Evolutionary conservation across 2,888 invertebrate genomes (phyloP), one percentile per base, ranked within the genome.

Genomic region (Nezara viridula): DNA sequence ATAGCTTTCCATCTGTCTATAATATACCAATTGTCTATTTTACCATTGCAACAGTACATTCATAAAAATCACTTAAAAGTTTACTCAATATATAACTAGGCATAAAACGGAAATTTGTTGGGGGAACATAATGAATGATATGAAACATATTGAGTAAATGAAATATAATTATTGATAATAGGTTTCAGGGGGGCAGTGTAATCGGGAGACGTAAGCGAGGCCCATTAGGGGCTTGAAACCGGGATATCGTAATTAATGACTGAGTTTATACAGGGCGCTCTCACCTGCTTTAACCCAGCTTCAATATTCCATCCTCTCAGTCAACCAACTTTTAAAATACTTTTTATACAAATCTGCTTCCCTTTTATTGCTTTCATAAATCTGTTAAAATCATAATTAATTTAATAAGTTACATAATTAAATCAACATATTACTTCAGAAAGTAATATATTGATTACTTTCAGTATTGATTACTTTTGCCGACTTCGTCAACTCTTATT

Each of bases 171-270:
- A 81, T 44, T 81, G 44, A 44, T 81, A 81, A 44, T 44, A 40
- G 44, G 6, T 81, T 44, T 44, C 44, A 44, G 40, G n/a, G n/a
- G 44, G 3, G 19, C 44, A 44, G 12, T 81, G 44, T 44, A 81
- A 81, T 44, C 44, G 81, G 44, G 40, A 40, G 44, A 44, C 44
- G 44, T 81, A 44, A 81, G 81, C 44, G 44, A 10, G 81, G 6
- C 27, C 81, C 81, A 81, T 81, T 81, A 81, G n/a, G 44, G 81
- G 24, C 6, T 21, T n/a, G 81, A 81, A 44, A n/a, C 81, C 81
- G n/a, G 81, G n/a, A 81, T 81, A 81, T 40, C 44, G 81, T 44
- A 81, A 81, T 44, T 81, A 81, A 81, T 81, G 81, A 81, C 44
- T 81, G 44, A 81, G 81, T 81, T 81, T 81, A 81, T 44, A 44